A percentile compares a stretch with the other conserved stretches of the same genome.
Evolutionary conservation across 2,888 invertebrate genomes (phyloP).

Genomic region (Drosophila engyochracea): DNA sequence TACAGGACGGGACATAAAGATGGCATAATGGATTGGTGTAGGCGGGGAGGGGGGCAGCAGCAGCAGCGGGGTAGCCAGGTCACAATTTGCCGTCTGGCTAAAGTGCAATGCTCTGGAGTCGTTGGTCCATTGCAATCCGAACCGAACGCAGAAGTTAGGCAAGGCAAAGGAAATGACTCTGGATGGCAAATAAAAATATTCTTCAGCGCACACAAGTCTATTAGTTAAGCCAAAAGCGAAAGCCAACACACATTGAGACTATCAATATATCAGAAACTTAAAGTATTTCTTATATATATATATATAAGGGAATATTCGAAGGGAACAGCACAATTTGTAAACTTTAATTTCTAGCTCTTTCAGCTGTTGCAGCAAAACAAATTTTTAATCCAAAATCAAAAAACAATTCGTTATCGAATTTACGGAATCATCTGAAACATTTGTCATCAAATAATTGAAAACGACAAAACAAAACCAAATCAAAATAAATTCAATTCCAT

Average conservation of each 20-base stretch:
- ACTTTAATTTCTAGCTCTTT: too few relatives aligned
- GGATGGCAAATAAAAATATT: conserved; percentile 25
- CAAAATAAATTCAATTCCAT: conserved; percentile 48
- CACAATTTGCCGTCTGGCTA: conserved; percentile 50
- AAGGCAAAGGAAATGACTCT: background rate
- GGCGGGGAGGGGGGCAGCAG: background rate
- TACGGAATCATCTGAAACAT: background rate
- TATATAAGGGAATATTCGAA: background rate
- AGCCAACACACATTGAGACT: too few relatives aligned
- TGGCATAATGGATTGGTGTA: background rate
- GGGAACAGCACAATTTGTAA: background rate
- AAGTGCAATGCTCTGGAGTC: conserved; percentile 54
- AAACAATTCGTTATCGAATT: background rate
- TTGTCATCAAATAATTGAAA: conserved; percentile 10
- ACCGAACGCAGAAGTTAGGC: background rate
- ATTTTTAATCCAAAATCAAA: too few relatives aligned
- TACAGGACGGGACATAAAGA: conserved; percentile 5
- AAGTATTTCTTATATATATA: too few relatives aligned
- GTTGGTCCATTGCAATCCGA: conserved; percentile 28
- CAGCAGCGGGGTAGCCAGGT: conserved; percentile 24
- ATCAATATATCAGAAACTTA: background rate
- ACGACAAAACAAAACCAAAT: conserved; percentile 27
- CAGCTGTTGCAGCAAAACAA: too few relatives aligned
- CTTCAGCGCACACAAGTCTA: conserved; percentile 47
- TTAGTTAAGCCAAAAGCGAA: conserved; percentile 26